Evolutionary conservation across 2,888 invertebrate species (phyloP).

Genomic region (Venustoraphidia nigricollis): DNA sequence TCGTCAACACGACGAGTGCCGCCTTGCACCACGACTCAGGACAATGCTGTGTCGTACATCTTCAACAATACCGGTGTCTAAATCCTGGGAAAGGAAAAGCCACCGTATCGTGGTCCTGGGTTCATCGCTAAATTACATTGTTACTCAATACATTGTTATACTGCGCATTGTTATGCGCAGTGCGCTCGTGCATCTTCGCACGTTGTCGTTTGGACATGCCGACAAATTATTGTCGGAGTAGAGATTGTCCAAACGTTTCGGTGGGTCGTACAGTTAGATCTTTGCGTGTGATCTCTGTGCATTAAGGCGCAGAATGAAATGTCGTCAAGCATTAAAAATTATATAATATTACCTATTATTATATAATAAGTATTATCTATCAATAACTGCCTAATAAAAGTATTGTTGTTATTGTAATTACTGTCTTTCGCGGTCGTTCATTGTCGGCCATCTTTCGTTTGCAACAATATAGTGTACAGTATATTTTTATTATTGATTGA

Average conservation of each 20-base stretch:
- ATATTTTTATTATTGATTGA: too few species aligned
- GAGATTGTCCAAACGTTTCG: neutral
- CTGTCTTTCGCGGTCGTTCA: too few species aligned
- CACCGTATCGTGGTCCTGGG: slow-evolving; percentile 1
- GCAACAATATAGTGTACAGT: too few species aligned
- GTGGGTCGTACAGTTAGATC: too few species aligned
- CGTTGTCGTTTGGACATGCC: neutral
- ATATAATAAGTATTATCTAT: too few species aligned
- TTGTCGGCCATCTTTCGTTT: too few species aligned
- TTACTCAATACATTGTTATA: neutral
- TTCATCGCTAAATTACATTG: neutral
- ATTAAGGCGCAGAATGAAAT: too few species aligned
- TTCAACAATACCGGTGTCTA: slow-evolving; percentile 65
- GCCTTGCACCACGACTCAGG: slow-evolving; percentile 23
- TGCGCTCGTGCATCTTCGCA: neutral
- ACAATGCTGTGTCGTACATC: slow-evolving; percentile 31
- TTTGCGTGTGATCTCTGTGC: too few species aligned
- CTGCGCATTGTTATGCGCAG: neutral
- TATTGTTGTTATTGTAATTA: too few species aligned
- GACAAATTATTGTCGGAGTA: neutral
- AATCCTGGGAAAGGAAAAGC: slow-evolving; percentile 18
- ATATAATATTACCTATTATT: too few species aligned
- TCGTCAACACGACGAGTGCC: slow-evolving; percentile 27
- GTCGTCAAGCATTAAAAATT: too few species aligned
- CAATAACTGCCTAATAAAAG: too few species aligned